A percentile compares a stretch with the other conserved stretches of the same genome.
These are phyloP conservation scores for Meteorus sp. DNA, from an alignment of 1,140 invertebrate genomes.

Conservation along the genomic window DNA sequence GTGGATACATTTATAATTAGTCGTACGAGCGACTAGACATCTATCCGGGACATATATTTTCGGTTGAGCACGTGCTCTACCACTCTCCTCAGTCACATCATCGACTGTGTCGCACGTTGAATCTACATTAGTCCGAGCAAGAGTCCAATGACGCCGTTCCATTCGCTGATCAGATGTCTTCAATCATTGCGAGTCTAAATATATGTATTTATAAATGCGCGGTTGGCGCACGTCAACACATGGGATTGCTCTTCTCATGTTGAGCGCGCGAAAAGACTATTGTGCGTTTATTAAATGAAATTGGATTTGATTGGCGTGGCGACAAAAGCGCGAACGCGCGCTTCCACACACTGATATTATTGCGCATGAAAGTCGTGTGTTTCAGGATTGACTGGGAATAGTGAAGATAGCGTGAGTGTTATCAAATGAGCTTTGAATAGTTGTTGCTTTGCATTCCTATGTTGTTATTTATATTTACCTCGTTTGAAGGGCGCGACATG, in stretches of 20 bases:
- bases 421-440: not conserved
- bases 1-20: not conserved
- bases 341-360: not conserved
- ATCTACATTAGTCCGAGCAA: not conserved
- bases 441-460: no score
- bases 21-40: not conserved
- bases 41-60: not conserved
- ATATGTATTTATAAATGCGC: no score
- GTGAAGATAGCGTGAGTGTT: not conserved
- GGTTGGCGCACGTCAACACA: constrained; percentile 10
- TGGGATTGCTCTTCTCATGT: no score
- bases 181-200: not conserved
- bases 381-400: not conserved
- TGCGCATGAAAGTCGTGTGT: not conserved
- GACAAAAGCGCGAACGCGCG: not conserved
- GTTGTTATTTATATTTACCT: constrained; percentile 55
- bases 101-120: not conserved
- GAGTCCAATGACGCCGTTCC: constrained; percentile 10
- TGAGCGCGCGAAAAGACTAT: no score
- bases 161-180: not conserved
- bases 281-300: constrained; percentile 10
- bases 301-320: constrained; percentile 16
- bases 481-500: constrained; percentile 59
- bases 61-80: not conserved
- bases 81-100: not conserved